Conservation (phyloP, 2,113 vertebrate species). For the Craseonycteris thonglongyai region DNA sequence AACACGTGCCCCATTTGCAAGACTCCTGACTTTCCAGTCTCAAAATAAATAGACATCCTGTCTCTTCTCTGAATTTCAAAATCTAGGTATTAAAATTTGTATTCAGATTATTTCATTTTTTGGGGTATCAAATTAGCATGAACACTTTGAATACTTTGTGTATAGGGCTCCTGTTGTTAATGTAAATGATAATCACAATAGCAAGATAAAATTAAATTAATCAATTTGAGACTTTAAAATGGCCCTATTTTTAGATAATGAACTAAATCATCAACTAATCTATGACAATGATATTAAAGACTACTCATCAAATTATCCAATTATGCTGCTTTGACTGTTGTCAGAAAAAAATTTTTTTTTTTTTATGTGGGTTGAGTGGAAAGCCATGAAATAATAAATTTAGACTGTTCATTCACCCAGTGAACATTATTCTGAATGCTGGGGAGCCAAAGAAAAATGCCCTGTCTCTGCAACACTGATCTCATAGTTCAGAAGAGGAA, state of each 20-base stretch:
- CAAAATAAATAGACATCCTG: conserved; percentile 35
- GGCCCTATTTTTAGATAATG: not conserved
- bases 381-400: not conserved
- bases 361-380: not conserved
- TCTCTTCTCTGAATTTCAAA: not conserved
- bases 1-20: conserved; percentile 41
- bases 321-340: not conserved
- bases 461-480: not conserved
- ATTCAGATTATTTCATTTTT: not conserved
- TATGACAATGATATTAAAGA: not conserved
- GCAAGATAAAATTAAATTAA: not conserved
- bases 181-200: not conserved
- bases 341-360: not conserved
- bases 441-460: not conserved
- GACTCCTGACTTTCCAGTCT: conserved; percentile 59
- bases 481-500: not conserved
- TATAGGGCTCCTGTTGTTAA: not conserved
- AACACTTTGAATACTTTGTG: not conserved
- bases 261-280: not conserved
- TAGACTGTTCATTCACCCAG: not conserved
- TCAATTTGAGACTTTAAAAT: not conserved
- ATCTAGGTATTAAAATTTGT: not conserved
- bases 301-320: not conserved
- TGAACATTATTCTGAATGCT: not conserved
- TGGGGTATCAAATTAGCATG: not conserved